phyloP scores from a whole-genome alignment of 2,113 vertebrate species.

The Charina bottae region DNA sequence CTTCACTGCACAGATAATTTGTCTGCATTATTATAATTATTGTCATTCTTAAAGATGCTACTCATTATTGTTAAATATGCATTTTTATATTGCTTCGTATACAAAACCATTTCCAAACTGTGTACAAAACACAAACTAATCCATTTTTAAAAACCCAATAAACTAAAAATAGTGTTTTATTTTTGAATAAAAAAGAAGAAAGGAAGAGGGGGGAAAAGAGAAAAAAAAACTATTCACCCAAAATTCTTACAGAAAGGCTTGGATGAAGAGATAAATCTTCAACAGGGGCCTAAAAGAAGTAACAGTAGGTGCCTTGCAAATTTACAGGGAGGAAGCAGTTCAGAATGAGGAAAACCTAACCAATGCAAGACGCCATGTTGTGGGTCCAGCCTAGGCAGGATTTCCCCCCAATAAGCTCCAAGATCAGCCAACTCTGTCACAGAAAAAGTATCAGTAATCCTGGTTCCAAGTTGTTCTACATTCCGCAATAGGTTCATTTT shows the following conservation, averaged over 20 bases:
- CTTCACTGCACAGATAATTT: conserved; percentile 44
- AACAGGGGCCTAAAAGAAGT: background rate
- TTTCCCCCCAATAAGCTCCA: background rate
- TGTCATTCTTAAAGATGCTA: conserved; percentile 1
- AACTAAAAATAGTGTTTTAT: background rate
- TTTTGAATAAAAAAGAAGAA: background rate
- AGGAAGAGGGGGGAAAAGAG: background rate
- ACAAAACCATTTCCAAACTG: background rate
- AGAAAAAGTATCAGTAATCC: background rate
- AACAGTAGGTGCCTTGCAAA: background rate
- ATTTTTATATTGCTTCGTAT: background rate
- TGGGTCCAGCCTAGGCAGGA: background rate
- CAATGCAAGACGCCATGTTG: background rate
- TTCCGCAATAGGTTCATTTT: background rate
- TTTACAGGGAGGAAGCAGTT: background rate
- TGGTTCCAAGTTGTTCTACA: background rate
- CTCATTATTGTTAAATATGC: background rate
- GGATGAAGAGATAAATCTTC: background rate
- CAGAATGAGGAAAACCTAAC: background rate
- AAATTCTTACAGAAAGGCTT: background rate
- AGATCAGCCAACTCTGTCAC: background rate
- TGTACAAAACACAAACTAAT: background rate
- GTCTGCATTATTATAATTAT: conserved; percentile 28
- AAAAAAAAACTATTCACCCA: background rate
- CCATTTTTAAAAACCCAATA: background rate